A percentile compares a stretch with the other conserved stretches of the same genome.
Evolutionary conservation across 2,888 invertebrate species (phyloP).

Genomic region (Esperia sulphurella): DNA sequence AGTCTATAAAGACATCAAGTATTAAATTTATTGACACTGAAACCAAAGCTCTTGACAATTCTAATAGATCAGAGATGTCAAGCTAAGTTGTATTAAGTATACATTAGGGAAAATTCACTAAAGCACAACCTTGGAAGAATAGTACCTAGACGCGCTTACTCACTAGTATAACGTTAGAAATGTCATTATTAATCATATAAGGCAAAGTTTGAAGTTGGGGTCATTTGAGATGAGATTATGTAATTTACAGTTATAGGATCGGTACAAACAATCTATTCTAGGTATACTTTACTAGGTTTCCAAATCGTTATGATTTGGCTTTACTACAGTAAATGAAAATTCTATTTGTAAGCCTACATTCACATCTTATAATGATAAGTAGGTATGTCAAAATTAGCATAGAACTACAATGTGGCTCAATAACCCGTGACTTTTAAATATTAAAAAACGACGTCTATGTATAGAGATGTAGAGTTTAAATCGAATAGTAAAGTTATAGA

Average conservation of each 20-base stretch:
- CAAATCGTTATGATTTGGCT: not conserved
- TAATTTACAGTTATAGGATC: conserved; percentile 28
- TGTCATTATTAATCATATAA: conserved; percentile 60
- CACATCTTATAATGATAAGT: no score
- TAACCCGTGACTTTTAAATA: no score
- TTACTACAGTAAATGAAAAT: not conserved
- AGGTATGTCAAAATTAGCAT: no score
- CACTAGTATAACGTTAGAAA: conserved; percentile 68
- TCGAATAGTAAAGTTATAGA: not conserved
- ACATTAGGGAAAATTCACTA: conserved; percentile 68
- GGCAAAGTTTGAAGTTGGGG: conserved; percentile 76
- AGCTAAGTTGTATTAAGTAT: conserved; percentile 37
- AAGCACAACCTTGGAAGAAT: conserved; percentile 79
- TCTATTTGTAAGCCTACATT: no score
- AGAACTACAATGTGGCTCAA: no score
- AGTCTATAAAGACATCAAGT: conserved; percentile 37
- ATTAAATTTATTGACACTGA: conserved; percentile 31
- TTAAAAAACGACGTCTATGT: no score
- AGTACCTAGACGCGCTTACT: conserved; percentile 74
- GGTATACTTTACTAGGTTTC: conserved; percentile 6
- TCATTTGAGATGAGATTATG: conserved; percentile 49
- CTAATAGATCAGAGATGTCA: conserved; percentile 41
- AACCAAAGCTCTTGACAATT: conserved; percentile 34
- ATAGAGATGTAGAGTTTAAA: not conserved
- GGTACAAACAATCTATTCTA: conserved; percentile 16